Conservation (phyloP, 2,888 invertebrate genomes). For the Stratiomys singularior region DNA sequence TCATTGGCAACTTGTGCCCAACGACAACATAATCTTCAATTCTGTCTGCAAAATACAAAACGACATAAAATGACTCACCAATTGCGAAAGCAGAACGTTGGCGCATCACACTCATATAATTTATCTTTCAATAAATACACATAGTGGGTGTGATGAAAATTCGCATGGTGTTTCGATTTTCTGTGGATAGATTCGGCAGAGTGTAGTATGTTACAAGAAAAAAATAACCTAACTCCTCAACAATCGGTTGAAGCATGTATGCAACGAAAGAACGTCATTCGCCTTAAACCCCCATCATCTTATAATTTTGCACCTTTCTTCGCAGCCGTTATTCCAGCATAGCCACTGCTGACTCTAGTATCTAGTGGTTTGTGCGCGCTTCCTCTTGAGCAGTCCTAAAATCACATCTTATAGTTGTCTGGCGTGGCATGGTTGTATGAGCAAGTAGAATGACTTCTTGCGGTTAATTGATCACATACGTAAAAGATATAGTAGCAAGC, state of each 20-base stretch:
- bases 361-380: background rate
- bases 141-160: constrained; percentile 13
- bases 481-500: no score
- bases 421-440: constrained; percentile 22
- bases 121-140: background rate
- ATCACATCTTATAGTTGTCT: constrained; percentile 13
- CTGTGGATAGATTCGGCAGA: no score
- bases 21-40: no score
- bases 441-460: constrained; percentile 22
- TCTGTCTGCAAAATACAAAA: no score
- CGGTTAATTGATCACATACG: constrained; percentile 25
- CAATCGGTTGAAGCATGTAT: background rate
- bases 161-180: background rate
- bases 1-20: no score
- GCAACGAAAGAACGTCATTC: background rate
- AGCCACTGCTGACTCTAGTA: background rate
- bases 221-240: background rate
- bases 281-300: constrained; percentile 6
- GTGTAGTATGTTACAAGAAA: no score
- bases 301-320: constrained; percentile 26
- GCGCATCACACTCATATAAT: background rate
- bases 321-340: background rate
- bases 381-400: background rate
- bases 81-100: background rate
- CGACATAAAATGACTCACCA: background rate